Base-by-base conservation (phyloP, 2,888 invertebrate genomes). In the Mylabris sibirica region DNA sequence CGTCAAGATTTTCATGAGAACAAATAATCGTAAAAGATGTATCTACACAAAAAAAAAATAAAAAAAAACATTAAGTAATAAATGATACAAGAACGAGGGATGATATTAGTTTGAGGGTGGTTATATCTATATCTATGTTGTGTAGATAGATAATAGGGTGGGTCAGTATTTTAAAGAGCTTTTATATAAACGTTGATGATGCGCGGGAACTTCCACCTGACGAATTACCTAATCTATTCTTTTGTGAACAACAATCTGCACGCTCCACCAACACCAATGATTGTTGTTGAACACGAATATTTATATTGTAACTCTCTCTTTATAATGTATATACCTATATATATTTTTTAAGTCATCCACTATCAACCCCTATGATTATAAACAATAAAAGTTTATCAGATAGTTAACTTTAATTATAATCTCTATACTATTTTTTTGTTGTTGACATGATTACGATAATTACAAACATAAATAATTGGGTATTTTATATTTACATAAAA, bases 271-370 rank as follows among this genome's bases (percentile, higher is more conserved):
- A 71, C 74, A 71, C 68, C 79, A 69, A 80, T 78, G 75, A 81
- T 80, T 80, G 81, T 79, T 80, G 80, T 80, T 76, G 75, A 74
- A 75, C 81, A 81, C 79, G 80, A 49, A 81, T 79, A 78, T 80
- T 78, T 79, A 78, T 80, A 74, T 74, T 65, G 34, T 65, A 53
- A 49, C 17, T 49, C 41, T 41, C n/a, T n/a, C n/a, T n/a, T n/a
- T n/a, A n/a, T n/a, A n/a, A n/a, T 14, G 14, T 41, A n/a, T n/a
- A n/a, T n/a, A n/a, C n/a, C n/a, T n/a, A 41, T 30, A 30, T 30
- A 6, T 30, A 30, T 30, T 30, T 30, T 30, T 30, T 6, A 30
- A 2, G 30, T 30, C 30, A 8, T 30, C 30, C 1, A 30, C 4
- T 30, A 41, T 5, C n/a, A 6, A 44, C n/a, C 44, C 44, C 17